Base-by-base conservation (phyloP, 1,140 invertebrate species). In the Octopus bimaculoides region DNA sequence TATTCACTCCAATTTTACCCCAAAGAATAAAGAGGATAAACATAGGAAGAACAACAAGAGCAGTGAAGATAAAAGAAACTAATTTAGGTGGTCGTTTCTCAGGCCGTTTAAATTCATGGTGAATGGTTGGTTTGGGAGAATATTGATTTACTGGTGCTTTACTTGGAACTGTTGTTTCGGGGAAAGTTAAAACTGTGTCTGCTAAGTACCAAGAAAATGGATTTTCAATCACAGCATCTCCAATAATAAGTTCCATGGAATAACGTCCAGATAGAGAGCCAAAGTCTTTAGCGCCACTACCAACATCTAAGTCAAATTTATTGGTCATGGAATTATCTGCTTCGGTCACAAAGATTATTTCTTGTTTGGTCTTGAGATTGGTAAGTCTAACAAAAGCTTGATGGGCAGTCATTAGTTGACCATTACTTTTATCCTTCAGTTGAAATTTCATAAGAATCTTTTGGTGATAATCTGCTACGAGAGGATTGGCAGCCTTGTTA, bases 341-440 rank as follows among this genome's bases (percentile, higher is more conserved):
- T 88, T 98, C 97, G 17, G 96, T 95, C 53, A 98, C 94, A 88
- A 97, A 98, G 84, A 98, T 94, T 54, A 97, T 95, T 91, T 99
- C 97, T 82, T 94, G 93, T 26, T 93, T 92, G 0, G 91, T 92
- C 76, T 93, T 91, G 20, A 91, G 87, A 85, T 94, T 91, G 4
- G 90, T 91, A 41, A 99, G 92, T 41, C 95, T 93, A 5, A 99
- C 93, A 91, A 99, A 99, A 0, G 96, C 86, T 82, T 99, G 97
- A 89, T 99, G 97, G 54, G 96, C 95, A 61, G 92, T 90, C 81
- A 97, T 93, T 0, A 93, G 82, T 86, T 94, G 93, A 75, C 91
- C 92, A 78, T 86, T 92, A n/a, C 90, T 89, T 83, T 93, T 93
- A 89, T 97, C 95, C 79, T 93, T 93, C 1, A 98, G 89, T 0